These are phyloP conservation scores for Hypsibius dujardini DNA, from an alignment of 1,140 invertebrate genomes.

Conservation along the genomic window DNA sequence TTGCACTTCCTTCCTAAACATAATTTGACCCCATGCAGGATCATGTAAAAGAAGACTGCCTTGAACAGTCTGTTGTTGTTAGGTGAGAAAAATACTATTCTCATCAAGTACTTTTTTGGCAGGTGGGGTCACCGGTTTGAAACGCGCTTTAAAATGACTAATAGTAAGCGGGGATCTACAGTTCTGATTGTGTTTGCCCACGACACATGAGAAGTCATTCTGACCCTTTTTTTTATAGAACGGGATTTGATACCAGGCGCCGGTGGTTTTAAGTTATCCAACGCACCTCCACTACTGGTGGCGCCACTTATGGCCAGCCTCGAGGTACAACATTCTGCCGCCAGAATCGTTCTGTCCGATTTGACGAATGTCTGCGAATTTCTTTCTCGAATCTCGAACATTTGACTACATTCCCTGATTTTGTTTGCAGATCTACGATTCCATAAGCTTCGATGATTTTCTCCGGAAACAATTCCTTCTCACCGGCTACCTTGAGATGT, in stretches of 20 bases:
- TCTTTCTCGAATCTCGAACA: background rate
- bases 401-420: background rate
- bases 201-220: background rate
- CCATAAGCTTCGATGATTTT: conserved; percentile 31
- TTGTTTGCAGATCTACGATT: conserved; percentile 35
- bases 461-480: conserved; percentile 37
- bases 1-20: conserved; percentile 26
- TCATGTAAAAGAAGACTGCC: background rate
- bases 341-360: no score
- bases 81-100: conserved; percentile 25
- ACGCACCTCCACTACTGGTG: conserved; percentile 39
- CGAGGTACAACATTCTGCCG: conserved; percentile 29
- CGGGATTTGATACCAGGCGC: conserved; percentile 36
- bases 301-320: conserved; percentile 37
- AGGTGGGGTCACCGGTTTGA: conserved; percentile 33
- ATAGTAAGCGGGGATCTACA: conserved; percentile 28
- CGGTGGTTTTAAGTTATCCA: conserved; percentile 38
- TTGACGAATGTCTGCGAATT: no score
- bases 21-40: background rate
- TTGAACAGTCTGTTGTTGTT: no score
- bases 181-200: background rate
- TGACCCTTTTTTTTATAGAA: conserved; percentile 27
- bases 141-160: conserved; percentile 37
- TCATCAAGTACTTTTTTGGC: conserved; percentile 25
- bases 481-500: conserved; percentile 41